A percentile compares a stretch with the other conserved stretches of the same genome.
phyloP scores from a whole-genome alignment of 2,888 invertebrate genomes.

The Protula sp. region DNA sequence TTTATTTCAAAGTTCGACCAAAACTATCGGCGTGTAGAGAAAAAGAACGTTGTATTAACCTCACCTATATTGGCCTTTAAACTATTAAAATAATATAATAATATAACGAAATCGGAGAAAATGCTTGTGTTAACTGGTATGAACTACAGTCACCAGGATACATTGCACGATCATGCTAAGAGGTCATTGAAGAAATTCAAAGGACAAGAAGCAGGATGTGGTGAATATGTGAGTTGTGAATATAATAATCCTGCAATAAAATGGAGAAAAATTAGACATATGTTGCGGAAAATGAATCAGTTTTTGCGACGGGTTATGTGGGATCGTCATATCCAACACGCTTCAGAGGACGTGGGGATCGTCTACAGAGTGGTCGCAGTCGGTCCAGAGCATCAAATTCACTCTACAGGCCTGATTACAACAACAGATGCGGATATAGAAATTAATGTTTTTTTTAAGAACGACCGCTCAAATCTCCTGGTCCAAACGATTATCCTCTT shows the following conservation, averaged over 20 bases:
- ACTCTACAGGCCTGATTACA: too few species aligned
- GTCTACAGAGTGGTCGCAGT: too few species aligned
- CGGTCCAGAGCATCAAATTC: too few species aligned
- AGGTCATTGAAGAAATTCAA: constrained; percentile 8
- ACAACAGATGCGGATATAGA: neutral
- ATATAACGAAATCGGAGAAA: neutral
- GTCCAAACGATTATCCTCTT: constrained; percentile 11
- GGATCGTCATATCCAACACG: too few species aligned
- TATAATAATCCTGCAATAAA: too few species aligned
- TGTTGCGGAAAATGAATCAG: too few species aligned
- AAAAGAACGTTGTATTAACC: neutral
- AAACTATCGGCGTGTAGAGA: neutral
- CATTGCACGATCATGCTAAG: constrained; percentile 23
- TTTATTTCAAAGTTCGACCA: constrained; percentile 1
- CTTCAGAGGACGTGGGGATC: too few species aligned
- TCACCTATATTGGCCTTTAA: neutral
- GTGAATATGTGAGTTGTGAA: too few species aligned
- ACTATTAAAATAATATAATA: neutral
- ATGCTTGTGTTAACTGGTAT: constrained; percentile 12
- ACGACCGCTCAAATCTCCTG: neutral
- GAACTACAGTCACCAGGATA: constrained; percentile 19
- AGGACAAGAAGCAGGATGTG: neutral
- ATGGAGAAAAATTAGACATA: too few species aligned
- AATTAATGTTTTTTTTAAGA: neutral
- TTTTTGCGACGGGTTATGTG: too few species aligned